Percentiles rank a stretch among this genome's conserved stretches.
Evolutionary conservation across 2,113 vertebrate genomes (phyloP).

Genomic region (Athene noctua): DNA sequence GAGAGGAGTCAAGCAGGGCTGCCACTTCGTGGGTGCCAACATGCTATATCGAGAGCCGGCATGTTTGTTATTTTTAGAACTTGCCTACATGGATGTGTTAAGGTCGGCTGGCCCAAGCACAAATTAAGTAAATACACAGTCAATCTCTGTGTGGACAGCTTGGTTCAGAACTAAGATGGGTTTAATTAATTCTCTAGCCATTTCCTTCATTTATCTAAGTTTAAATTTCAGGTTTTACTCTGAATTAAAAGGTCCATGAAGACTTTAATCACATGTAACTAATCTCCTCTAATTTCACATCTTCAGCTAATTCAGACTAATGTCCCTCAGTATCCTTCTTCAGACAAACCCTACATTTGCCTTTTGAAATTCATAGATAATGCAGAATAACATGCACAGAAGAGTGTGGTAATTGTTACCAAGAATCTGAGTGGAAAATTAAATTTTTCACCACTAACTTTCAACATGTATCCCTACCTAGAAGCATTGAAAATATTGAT

Average conservation of each 20-base stretch:
- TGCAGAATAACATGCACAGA: background rate
- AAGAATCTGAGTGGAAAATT: background rate
- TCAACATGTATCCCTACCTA: background rate
- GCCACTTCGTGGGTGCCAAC: background rate
- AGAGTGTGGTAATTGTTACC: background rate
- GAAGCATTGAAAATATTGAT: conserved; percentile 1
- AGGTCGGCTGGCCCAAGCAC: background rate
- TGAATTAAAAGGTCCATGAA: background rate
- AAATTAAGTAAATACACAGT: rapidly evolving
- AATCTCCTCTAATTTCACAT: background rate
- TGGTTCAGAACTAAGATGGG: background rate
- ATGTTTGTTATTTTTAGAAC: background rate
- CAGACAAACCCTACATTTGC: background rate
- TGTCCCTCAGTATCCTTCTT: background rate
- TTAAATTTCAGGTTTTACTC: background rate
- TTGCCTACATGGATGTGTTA: background rate
- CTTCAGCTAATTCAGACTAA: background rate
- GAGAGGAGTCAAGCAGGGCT: background rate
- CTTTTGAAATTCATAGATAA: background rate
- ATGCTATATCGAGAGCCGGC: rapidly evolving
- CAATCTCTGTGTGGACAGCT: background rate
- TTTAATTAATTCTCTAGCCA: background rate
- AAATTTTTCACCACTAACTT: background rate
- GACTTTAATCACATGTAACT: background rate
- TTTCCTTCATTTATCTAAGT: background rate